A percentile compares a stretch with the other conserved stretches of the same genome.
Evolutionary conservation across 2,113 vertebrate species (phyloP).

Genomic region (Takifugu bimaculatus): DNA sequence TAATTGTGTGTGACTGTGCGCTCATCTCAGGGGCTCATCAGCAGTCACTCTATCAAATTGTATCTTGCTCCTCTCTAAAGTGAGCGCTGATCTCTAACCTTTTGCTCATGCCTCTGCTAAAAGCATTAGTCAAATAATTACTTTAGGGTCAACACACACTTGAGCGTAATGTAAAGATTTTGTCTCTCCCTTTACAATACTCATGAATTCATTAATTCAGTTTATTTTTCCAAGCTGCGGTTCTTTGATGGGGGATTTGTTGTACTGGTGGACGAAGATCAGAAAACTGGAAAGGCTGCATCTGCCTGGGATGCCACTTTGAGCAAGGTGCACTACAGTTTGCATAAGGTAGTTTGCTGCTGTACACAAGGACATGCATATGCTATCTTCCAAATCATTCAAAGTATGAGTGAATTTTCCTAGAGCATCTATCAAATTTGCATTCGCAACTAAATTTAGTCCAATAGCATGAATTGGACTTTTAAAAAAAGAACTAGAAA

Average conservation of each 20-base stretch:
- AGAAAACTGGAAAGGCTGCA: conserved; percentile 1
- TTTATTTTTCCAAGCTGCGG: conserved; percentile 28
- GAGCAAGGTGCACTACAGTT: too few species aligned
- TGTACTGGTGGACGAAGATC: conserved; percentile 16
- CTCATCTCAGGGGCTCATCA: conserved; percentile 9
- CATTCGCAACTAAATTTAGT: too few species aligned
- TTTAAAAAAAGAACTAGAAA: too few species aligned
- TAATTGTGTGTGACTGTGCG: not conserved
- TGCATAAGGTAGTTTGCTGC: too few species aligned
- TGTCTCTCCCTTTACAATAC: conserved; percentile 22
- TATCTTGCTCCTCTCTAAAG: conserved; percentile 23
- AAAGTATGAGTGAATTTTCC: too few species aligned
- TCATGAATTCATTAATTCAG: conserved; percentile 34
- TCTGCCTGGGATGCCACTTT: too few species aligned
- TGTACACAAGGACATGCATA: too few species aligned
- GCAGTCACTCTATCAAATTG: conserved; percentile 16
- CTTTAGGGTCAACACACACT: conserved; percentile 40
- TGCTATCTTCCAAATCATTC: too few species aligned
- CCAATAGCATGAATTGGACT: too few species aligned
- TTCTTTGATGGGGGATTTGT: conserved; percentile 21
- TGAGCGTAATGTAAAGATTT: conserved; percentile 28
- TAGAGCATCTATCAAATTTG: too few species aligned
- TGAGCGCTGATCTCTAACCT: conserved; percentile 29
- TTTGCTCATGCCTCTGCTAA: conserved; percentile 29
- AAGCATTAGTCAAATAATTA: conserved; percentile 48